phyloP scores from a whole-genome alignment of 2,888 invertebrate species.

The Luperina nickerlii region DNA sequence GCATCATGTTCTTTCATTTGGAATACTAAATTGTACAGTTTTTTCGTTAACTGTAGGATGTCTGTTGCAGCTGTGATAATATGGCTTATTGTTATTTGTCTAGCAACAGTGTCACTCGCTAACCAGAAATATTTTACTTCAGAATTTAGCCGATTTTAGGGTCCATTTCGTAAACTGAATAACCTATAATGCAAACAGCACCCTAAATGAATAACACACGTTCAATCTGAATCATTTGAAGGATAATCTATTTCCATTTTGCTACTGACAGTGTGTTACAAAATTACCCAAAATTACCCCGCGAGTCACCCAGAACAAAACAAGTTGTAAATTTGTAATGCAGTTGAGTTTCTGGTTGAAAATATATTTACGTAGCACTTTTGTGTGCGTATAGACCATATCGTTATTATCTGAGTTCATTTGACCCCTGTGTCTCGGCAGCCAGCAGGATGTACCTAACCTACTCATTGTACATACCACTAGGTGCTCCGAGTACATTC shows the following conservation, averaged over 20 bases:
- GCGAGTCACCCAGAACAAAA: not conserved
- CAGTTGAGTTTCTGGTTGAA: not conserved
- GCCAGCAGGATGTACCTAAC: conserved; percentile 70
- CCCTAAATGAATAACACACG: no score
- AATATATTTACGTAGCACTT: conserved; percentile 54
- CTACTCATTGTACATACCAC: conserved; percentile 52
- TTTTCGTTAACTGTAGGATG: conserved; percentile 14
- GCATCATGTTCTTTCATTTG: not conserved
- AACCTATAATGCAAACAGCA: no score
- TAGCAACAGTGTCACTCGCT: not conserved
- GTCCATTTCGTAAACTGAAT: not conserved
- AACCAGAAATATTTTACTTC: not conserved
- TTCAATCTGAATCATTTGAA: no score
- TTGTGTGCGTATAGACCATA: conserved; percentile 56
- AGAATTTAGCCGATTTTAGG: not conserved
- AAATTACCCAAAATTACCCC: no score
- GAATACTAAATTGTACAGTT: not conserved
- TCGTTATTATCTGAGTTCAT: conserved; percentile 74
- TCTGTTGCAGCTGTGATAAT: conserved; percentile 17
- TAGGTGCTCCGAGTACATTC: conserved; percentile 39
- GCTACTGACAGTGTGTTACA: not conserved
- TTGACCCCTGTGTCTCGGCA: conserved; percentile 78
- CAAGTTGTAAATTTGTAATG: not conserved
- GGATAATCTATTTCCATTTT: no score
- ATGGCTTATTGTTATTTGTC: not conserved